phyloP scores from a whole-genome alignment of 1,140 invertebrate species.

The Pseudomyrmex cubaensis region DNA sequence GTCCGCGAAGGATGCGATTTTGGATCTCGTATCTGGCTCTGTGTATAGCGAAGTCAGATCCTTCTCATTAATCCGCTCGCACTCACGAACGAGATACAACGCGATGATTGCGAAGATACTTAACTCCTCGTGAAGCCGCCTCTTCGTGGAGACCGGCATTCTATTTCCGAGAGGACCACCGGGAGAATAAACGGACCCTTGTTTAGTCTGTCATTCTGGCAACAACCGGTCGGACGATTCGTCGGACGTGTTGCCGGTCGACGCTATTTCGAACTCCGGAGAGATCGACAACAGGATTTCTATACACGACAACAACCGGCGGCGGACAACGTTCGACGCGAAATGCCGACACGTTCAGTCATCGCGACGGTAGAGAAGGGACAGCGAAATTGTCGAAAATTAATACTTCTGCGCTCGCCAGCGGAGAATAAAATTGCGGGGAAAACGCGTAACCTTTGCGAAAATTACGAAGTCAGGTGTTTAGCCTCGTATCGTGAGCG shows the following conservation, averaged over 20 bases:
- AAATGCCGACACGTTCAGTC: conserved; percentile 51
- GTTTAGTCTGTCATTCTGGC: conserved; percentile 55
- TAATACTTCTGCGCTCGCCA: conserved; percentile 47
- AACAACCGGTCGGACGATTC: conserved; percentile 39
- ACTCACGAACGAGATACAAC: background rate
- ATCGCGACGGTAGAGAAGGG: background rate
- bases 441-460: conserved; percentile 50
- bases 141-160: background rate
- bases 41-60: background rate
- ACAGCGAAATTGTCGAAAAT: conserved; percentile 46
- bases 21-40: no score
- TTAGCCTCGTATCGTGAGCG: conserved; percentile 39
- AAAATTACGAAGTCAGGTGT: conserved; percentile 51
- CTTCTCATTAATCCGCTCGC: conserved; percentile 14
- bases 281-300: conserved; percentile 48
- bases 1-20: conserved; percentile 22
- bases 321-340: conserved; percentile 44
- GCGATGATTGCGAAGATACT: no score
- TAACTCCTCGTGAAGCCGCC: background rate
- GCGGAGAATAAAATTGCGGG: conserved; percentile 26
- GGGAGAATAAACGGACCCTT: conserved; percentile 14
- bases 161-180: conserved; percentile 46
- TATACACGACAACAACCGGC: conserved; percentile 50
- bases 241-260: no score
- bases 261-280: no score